Base-by-base conservation (phyloP, 30 jellyfish, hydroid and myxozoan species). In the Pseudorhiza aurosa region DNA sequence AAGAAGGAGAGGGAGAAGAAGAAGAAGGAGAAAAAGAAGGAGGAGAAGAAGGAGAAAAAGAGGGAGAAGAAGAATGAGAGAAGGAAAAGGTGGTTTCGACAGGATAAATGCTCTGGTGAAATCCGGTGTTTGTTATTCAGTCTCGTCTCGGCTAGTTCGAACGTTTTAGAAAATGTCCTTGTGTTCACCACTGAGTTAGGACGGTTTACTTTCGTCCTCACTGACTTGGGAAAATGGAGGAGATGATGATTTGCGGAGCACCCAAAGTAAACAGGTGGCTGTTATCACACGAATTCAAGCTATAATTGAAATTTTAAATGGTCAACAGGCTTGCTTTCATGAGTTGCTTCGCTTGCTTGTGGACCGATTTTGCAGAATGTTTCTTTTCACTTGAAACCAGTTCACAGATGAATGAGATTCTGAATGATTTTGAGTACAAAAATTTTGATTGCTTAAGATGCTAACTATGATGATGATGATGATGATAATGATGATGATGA, bases 201-300 rank as follows among this genome's bases (percentile, higher is more conserved):
- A 46, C 5, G 6, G 15, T 24, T 2, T 46, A 4, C 15, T 46
- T 6, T 14, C 6, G 15, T 12, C 19, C 5, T 14, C 14, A 46
- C 19, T 46, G 5, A 46, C 2, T 46, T 6, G 15, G 19, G 19
- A 11, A 14, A 4, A 12, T 3, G 60, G 19, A 12, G 60, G 19
- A 46, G 19, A 46, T 46, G 19, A n/a, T n/a, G n/a, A n/a, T n/a
- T n/a, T 12, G 60, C 60, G 60, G n/a, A n/a, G n/a, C n/a, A n/a
- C n/a, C n/a, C n/a, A 73, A 51, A 67, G 86, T 73, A 74, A 53
- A 50, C 86, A 73, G 86, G 86, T 73, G 86, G 86, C 51, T 22
- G 68, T 26, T 45, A 32, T 19, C 40, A n/a, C 17, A 4, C 32
- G 31, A 43, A 70, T 4, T 10, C 4, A 22, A 39, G 31, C 58